Evolutionary conservation across 2,113 vertebrate species (phyloP), one percentile per base, ranked within the genome.

Genomic region (Sterna hirundo): DNA sequence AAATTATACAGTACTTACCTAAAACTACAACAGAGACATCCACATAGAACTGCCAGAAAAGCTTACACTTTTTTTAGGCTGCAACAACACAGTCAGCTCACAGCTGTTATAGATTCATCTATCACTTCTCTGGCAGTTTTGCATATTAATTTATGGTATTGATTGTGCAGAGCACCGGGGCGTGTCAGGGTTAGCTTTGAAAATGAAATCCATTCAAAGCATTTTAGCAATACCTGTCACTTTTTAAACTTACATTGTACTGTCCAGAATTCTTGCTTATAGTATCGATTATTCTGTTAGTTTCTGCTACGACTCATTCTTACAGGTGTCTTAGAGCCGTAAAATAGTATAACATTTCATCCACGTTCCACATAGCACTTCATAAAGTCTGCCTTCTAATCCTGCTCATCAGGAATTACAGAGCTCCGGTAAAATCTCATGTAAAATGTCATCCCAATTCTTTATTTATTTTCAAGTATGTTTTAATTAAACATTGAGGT

Each of bases 401-500:
- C 25, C 51, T 72, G 44, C 46, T 91, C 57, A 52, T 69, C 61
- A 62, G 49, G 68, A 92, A 92, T 90, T 70, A 85, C 15, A 49
- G 58, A 90, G 51, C 47, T 90, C 86, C 93, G 47, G 76, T 81
- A 93, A 85, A 80, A 85, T 44, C 47, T 71, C 77, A 44, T 13
- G 16, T 34, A 85, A 96, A 97, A 96, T 90, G 83, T 76, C 95
- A 95, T 44, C 38, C n/a, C 32, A 11, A 78, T 65, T 89, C 57
- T 86, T 88, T 88, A 91, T 85, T 96, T 96, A 74, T 96, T 96
- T 96, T 94, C 88, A 85, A 82, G 57, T 54, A 61, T 66, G 66
- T 94, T 95, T 95, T 97, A 96, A 97, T 95, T 94, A 97, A 94
- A 96, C 32, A 75, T 38, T 58, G 79, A 83, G 44, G 64, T 64